Percentiles rank a stretch among this genome's conserved stretches.
phyloP scores from a whole-genome alignment of 2,797 vertebrate species.

The Poeciliopsis paucimaculata region DNA sequence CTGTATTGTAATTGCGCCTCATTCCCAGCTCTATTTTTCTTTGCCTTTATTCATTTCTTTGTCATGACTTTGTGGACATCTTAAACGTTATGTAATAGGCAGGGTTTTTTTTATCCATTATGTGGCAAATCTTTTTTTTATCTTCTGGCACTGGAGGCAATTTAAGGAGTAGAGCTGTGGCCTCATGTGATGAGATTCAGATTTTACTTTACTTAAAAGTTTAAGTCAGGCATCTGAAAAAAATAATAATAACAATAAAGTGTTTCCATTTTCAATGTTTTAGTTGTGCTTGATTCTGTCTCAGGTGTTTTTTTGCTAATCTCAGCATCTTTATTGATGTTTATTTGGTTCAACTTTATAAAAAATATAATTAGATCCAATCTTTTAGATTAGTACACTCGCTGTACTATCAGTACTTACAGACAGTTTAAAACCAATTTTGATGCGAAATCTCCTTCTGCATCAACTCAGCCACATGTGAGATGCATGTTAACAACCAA shows the following conservation, averaged over 20 bases:
- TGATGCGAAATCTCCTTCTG: slow-evolving; percentile 3
- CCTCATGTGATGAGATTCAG: background rate
- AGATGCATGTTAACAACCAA: slow-evolving; percentile 35
- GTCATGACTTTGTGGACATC: background rate
- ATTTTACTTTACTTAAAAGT: background rate
- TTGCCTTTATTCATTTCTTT: background rate
- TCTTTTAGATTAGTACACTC: background rate
- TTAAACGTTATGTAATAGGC: background rate
- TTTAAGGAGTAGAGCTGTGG: background rate
- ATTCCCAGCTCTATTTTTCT: slow-evolving; percentile 6
- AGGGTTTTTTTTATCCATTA: background rate
- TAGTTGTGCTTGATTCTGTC: background rate
- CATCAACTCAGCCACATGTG: slow-evolving; percentile 23
- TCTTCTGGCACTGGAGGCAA: slow-evolving; percentile 1
- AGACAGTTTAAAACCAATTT: slow-evolving; percentile 23
- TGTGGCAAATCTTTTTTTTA: background rate
- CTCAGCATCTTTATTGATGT: background rate
- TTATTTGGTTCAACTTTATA: background rate
- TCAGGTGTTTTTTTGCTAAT: background rate
- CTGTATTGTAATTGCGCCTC: slow-evolving; percentile 4
- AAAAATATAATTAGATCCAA: background rate
- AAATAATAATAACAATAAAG: too few relatives aligned
- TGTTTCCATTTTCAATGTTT: background rate
- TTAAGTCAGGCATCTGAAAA: background rate
- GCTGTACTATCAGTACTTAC: background rate